Conservation (phyloP, 2,113 vertebrate genomes). For the Recurvirostra avosetta region DNA sequence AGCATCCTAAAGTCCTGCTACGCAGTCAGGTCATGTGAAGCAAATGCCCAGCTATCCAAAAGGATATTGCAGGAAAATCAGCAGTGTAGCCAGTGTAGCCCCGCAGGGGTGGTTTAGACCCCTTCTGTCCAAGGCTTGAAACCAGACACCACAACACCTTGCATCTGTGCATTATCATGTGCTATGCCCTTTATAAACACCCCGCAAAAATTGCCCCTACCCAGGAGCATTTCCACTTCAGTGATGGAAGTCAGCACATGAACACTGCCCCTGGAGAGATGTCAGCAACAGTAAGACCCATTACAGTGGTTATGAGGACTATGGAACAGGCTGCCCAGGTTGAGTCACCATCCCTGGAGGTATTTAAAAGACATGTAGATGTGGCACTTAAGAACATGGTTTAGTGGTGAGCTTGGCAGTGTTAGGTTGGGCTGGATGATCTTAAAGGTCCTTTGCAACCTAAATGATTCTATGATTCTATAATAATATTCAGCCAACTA, state of each 20-base stretch:
- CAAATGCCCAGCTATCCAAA: neutral
- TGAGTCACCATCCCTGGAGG: neutral
- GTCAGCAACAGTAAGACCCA: neutral
- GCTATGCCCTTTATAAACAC: neutral
- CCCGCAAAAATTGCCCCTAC: neutral
- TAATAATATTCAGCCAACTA: neutral
- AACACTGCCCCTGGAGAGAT: neutral
- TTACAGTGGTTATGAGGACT: neutral
- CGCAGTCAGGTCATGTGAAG: neutral
- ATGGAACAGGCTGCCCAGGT: neutral
- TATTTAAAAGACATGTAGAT: neutral
- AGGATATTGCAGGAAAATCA: neutral
- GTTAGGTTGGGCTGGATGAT: neutral
- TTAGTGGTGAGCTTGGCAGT: neutral
- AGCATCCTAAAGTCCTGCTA: neutral
- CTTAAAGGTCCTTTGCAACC: neutral
- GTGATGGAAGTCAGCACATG: neutral
- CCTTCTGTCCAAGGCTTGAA: neutral
- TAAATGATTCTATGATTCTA: neutral
- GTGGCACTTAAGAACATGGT: neutral
- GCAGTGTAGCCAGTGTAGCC: neutral
- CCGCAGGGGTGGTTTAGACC: neutral
- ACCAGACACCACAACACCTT: neutral
- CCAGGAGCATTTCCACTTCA: neutral
- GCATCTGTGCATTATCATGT: neutral